Base-by-base conservation (phyloP, 2,888 invertebrate species). In the Trachelus stipa region DNA sequence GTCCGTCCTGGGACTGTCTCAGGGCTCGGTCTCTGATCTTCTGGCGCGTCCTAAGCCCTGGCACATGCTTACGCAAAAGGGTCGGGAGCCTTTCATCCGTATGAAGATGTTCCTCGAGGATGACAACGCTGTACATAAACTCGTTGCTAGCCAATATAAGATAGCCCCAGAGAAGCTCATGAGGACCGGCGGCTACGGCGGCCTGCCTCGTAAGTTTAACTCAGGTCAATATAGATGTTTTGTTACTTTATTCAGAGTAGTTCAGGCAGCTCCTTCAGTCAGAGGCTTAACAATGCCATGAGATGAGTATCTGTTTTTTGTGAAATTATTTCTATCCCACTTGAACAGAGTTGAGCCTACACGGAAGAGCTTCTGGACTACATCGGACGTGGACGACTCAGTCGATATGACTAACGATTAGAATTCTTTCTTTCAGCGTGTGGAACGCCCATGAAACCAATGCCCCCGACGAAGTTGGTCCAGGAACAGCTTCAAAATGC, bases 91-190 rank as follows among this genome's bases (percentile, higher is more conserved):
- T 0, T 99, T 98, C 92, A 98, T 99, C 82, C 94, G 98, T 80
- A 99, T 99, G 98, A 98, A 98, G 92, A 97, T 98, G 96, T 99
- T 99, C 92, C 93, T 99, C 84, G 98, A 98, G 92, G 98, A 98
- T 88, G 98, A 98, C 85, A 97, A 98, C 88, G 98, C 98, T 15
- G 98, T 98, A 1, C 98, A 98, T 92, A 98, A 98, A 90, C 92
- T 98, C 84, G 98, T 98, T 34, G 98, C 99, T 82, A 98, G 98
- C 82, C 99, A 99, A 92, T 99, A 99, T 92, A 98, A 98, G 93
- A 98, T 99, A 80, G 98, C 98, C 0, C 98, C 98, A 12, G 99
- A 99, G 92, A 98, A 98, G 92, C 93, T 98, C 79, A 98, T 98
- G 98, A 94, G 98, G 91, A 98, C 98, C 75, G 97, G 97, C 88